Evolutionary conservation across 1,140 invertebrate species (phyloP).

Genomic region (Macrosteles quadrilineatus): DNA sequence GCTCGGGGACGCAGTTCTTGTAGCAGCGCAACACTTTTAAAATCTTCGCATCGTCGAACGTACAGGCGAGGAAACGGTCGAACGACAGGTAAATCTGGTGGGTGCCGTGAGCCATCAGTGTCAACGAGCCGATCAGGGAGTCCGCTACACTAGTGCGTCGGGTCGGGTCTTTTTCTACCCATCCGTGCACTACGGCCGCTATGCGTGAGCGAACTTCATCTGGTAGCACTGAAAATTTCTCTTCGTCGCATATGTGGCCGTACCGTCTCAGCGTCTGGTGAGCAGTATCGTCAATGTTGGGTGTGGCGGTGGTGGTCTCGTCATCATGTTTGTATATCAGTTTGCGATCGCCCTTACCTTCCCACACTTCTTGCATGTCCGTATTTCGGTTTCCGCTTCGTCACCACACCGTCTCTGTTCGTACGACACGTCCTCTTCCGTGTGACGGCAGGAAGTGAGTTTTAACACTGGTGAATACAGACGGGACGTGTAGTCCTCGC

Average conservation of each 20-base stretch:
- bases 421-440: neutral
- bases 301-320: neutral
- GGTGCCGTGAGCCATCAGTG: neutral
- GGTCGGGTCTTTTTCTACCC: neutral
- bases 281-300: neutral
- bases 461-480: neutral
- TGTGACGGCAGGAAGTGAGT: neutral
- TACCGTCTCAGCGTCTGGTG: neutral
- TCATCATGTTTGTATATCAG: neutral
- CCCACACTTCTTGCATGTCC: neutral
- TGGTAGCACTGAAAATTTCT: neutral
- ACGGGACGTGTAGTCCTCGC: neutral
- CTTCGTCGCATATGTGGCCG: neutral
- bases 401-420: slow-evolving; percentile 5
- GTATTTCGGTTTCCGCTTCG: neutral
- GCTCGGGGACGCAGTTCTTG: neutral
- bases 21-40: neutral
- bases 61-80: neutral
- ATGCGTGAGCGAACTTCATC: neutral
- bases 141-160: neutral
- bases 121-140: neutral
- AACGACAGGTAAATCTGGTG: neutral
- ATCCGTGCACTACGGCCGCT: neutral
- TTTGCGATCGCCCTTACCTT: neutral
- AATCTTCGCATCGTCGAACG: neutral